A percentile compares a stretch with the other conserved stretches of the same genome.
These are phyloP conservation scores for Nysson spinosus DNA, from an alignment of 2,888 invertebrate genomes.

Conservation along the genomic window DNA sequence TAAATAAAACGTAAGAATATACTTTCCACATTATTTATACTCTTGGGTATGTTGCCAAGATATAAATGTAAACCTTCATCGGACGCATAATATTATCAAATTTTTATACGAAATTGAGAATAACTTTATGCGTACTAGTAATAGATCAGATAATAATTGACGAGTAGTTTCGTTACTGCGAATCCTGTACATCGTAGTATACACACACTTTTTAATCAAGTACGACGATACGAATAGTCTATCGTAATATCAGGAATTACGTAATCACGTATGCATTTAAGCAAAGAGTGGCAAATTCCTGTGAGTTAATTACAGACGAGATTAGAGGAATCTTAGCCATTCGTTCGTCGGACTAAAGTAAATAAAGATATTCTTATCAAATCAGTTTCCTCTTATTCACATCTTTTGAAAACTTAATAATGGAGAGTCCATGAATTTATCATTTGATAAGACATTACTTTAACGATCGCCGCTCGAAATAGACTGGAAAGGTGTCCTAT, in stretches of 20 bases:
- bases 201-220: too few species aligned
- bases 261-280: conserved; percentile 4
- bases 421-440: too few species aligned
- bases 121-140: background rate
- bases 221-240: too few species aligned
- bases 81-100: conserved; percentile 12
- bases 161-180: background rate
- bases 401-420: too few species aligned
- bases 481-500: background rate
- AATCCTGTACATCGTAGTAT: background rate
- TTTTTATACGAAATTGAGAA: background rate
- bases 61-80: background rate
- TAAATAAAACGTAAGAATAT: conserved; percentile 16
- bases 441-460: too few species aligned
- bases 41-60: conserved; percentile 23
- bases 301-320: too few species aligned
- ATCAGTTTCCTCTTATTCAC: too few species aligned
- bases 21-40: conserved; percentile 1
- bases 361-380: too few species aligned
- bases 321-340: background rate
- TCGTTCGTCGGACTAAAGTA: too few species aligned
- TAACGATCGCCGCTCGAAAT: too few species aligned
- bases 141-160: background rate
- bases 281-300: background rate
- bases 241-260: conserved; percentile 2